phyloP scores from a whole-genome alignment of 2,113 vertebrate genomes.

The Pantherophis guttatus region DNA sequence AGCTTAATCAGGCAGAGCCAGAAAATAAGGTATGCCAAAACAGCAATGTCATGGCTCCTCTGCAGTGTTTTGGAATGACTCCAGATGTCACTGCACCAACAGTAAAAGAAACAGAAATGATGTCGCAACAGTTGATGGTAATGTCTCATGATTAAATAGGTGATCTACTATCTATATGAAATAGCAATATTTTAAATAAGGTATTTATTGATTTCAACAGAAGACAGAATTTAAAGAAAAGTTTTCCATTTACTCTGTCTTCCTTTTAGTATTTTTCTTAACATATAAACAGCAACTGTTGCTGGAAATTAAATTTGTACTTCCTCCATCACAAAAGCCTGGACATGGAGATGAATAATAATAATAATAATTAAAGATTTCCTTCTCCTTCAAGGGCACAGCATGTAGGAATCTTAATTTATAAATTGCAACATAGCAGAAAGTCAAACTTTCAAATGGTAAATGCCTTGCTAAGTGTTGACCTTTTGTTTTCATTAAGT shows the following conservation, averaged over 20 bases:
- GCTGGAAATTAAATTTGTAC: background rate
- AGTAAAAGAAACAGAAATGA: constrained; percentile 69
- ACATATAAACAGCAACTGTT: background rate
- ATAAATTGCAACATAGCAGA: background rate
- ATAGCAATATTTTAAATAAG: background rate
- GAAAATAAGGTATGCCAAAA: constrained; percentile 68
- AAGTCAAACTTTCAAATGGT: background rate
- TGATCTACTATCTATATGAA: background rate
- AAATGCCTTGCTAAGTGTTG: background rate
- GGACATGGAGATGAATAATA: background rate
- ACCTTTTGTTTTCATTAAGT: background rate
- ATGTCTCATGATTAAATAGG: background rate
- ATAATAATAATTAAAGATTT: background rate
- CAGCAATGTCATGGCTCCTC: constrained; percentile 68
- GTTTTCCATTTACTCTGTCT: background rate
- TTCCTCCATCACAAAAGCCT: background rate
- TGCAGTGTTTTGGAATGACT: constrained; percentile 68
- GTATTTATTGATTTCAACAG: background rate
- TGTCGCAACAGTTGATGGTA: constrained; percentile 86
- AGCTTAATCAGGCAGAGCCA: constrained; percentile 65
- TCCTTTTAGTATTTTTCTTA: background rate
- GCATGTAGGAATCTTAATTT: background rate
- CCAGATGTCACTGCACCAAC: constrained; percentile 33
- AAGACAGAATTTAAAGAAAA: background rate
- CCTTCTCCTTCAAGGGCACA: background rate